Evolutionary conservation across 1,140 invertebrate species (phyloP), one percentile per base, ranked within the genome.

Genomic region (Pseudomyrmex gracilis): DNA sequence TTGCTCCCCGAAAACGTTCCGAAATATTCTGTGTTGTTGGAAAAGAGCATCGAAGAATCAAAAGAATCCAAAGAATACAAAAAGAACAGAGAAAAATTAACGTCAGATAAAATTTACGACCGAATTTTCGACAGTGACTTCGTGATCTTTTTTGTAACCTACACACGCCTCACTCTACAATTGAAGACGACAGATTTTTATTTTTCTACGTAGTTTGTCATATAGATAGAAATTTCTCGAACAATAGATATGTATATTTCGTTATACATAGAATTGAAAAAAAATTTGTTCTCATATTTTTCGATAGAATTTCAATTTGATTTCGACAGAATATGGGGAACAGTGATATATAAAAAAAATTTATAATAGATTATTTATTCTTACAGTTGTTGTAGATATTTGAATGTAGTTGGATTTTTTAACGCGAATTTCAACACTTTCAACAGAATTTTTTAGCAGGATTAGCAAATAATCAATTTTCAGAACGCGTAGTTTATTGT

Each of bases 121-220:
- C 20, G 60, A 64, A 47, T 53, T 84, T 53, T 84, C 58, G 47
- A 76, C 43, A 71, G 64, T 68, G 20, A 86, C 8, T 66, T 76
- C 57, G 45, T 83, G 24, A 73, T 73, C 70, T 57, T 83, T 12
- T 60, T 77, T 5, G 34, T 34, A 34, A 73, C 22, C 12, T 74
- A 73, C 34, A 73, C 34, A 83, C 53, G 34, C 53, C 60, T 77
- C 58, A 83, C 20, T 86, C 9, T 87, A 68, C 83, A 60, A 73
- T 66, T 20, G 13, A 71, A 73, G 15, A 45, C 17, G 15, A 64
- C 43, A 83, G 49, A 22, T 22, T 57, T 78, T 61, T 45, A 45
- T 4, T 20, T 24, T 34, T 34, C n/a, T 20, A 34, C 34, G 34
- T 34, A 34, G 34, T 34, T 34, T 34, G 34, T 34, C 34, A 34